Evolutionary conservation across 2,888 invertebrate genomes (phyloP).

Genomic region (Macrophya alboannulata): DNA sequence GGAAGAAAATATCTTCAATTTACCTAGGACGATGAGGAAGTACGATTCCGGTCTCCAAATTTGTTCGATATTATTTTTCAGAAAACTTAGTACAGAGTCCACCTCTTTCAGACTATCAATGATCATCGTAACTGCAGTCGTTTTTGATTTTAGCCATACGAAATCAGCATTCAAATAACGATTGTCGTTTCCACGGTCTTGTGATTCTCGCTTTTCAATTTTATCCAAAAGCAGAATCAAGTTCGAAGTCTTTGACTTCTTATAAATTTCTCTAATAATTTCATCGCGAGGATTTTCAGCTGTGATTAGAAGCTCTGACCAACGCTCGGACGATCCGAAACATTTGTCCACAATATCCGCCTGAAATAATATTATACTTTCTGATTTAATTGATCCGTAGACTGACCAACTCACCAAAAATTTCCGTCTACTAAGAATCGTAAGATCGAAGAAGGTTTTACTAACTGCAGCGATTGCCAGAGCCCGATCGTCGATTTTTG

Average conservation of each 20-base stretch:
- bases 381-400: too few species aligned
- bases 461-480: not conserved
- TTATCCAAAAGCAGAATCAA: not conserved
- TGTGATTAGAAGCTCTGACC: conserved; percentile 2
- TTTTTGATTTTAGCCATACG: not conserved
- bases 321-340: not conserved
- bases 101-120: not conserved
- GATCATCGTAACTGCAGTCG: not conserved
- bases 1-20: not conserved
- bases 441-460: not conserved
- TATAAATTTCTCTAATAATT: not conserved
- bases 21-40: conserved; percentile 1
- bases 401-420: too few species aligned
- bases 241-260: not conserved
- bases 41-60: conserved; percentile 1
- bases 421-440: not conserved
- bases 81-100: not conserved
- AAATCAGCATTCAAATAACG: not conserved
- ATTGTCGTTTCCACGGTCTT: not conserved
- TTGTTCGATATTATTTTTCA: not conserved
- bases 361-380: not conserved
- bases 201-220: too few species aligned
- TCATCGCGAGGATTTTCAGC: not conserved
- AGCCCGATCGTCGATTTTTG: not conserved
- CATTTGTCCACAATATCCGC: not conserved